Evolutionary conservation across 1,140 invertebrate genomes (phyloP).

Genomic region (Trichogramma pretiosum): DNA sequence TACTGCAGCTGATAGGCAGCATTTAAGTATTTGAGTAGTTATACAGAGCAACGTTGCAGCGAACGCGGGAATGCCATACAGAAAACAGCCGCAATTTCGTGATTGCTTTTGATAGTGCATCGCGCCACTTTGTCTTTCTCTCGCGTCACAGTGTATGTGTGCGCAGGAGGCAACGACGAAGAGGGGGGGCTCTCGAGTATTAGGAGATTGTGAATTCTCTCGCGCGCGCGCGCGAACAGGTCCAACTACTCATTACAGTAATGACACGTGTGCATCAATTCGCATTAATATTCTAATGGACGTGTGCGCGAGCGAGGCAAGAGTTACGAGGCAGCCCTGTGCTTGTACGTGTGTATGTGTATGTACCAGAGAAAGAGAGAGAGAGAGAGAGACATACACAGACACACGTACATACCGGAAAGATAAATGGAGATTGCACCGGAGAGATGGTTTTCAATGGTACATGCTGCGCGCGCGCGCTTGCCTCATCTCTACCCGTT

Average conservation of each 20-base stretch:
- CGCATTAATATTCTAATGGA: constrained; percentile 47
- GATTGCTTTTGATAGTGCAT: constrained; percentile 37
- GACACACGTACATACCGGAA: not conserved
- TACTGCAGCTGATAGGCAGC: too few relatives aligned
- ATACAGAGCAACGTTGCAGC: too few relatives aligned
- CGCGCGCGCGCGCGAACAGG: constrained; percentile 29
- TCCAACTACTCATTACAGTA: constrained; percentile 44
- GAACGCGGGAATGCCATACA: too few relatives aligned
- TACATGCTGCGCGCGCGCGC: not conserved
- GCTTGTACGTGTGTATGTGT: constrained; percentile 10
- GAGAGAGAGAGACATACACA: constrained; percentile 18
- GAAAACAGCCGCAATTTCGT: constrained; percentile 42
- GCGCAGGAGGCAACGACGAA: not conserved
- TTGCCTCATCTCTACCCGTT: not conserved
- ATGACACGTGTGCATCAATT: constrained; percentile 46
- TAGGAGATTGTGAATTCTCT: constrained; percentile 12
- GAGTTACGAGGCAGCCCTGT: constrained; percentile 11
- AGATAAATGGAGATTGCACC: constrained; percentile 17
- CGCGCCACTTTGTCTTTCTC: constrained; percentile 32
- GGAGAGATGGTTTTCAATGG: constrained; percentile 14
- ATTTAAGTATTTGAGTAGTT: too few relatives aligned
- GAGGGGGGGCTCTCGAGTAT: not conserved
- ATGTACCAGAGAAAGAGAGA: constrained; percentile 20
- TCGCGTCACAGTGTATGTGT: constrained; percentile 7
- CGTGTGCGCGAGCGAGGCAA: constrained; percentile 12